Evolutionary conservation across 2,113 vertebrate species (phyloP).

Genomic region (Sprattus sprattus): DNA sequence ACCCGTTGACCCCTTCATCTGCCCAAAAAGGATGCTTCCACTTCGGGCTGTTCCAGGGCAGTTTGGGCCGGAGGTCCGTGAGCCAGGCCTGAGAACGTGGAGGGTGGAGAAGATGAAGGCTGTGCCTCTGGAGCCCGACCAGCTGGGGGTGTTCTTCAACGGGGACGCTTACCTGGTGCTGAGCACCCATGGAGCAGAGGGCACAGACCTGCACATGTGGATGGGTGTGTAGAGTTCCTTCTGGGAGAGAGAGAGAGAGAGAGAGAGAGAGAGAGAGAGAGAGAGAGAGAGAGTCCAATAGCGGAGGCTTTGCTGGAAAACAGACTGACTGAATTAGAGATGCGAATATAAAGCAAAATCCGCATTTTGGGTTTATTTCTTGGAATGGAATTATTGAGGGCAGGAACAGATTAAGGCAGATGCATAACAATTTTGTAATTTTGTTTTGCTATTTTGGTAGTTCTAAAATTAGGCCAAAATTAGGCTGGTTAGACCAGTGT

Average conservation of each 20-base stretch:
- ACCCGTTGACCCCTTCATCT: not conserved
- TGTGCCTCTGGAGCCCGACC: slow-evolving; percentile 76
- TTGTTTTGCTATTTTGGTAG: not conserved
- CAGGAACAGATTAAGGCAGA: not conserved
- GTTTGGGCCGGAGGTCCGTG: slow-evolving; percentile 78
- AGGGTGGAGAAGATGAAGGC: slow-evolving; percentile 86
- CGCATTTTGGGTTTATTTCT: not conserved
- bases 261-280: not conserved
- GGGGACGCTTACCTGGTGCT: slow-evolving; percentile 88
- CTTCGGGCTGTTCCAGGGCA: slow-evolving; percentile 64
- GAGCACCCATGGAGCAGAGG: slow-evolving; percentile 74
- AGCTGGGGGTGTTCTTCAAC: slow-evolving; percentile 82
- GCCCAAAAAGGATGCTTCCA: slow-evolving; percentile 77
- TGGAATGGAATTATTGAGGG: not conserved
- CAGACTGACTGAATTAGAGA: slow-evolving; percentile 5
- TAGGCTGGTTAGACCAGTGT: not conserved
- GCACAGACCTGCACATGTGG: slow-evolving; percentile 89
- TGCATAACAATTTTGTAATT: not conserved
- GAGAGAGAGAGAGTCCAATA: not conserved
- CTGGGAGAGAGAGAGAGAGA: not conserved
- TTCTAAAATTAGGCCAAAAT: not conserved
- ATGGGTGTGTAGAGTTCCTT: slow-evolving; percentile 68
- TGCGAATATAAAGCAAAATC: not conserved
- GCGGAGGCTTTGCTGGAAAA: not conserved
- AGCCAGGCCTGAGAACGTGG: slow-evolving; percentile 86